These are phyloP conservation scores for Neotragus moschatus DNA, from an alignment of 2,113 vertebrate genomes.

Conservation along the genomic window DNA sequence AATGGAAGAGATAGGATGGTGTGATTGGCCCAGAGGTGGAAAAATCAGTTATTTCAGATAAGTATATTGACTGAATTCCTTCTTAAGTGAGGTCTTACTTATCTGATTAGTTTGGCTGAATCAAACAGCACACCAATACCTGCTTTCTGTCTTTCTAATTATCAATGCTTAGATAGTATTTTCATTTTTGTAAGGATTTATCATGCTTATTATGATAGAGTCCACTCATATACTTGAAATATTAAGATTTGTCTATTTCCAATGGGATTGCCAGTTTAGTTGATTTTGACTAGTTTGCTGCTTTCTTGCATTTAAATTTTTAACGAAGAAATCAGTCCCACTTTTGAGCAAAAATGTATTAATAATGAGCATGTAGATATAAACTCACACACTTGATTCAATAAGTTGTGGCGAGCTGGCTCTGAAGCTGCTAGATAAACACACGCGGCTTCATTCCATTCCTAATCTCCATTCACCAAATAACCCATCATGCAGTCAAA, in stretches of 20 bases:
- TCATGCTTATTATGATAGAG: neutral
- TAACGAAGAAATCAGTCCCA: neutral
- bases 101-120: neutral
- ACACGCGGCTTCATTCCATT: neutral
- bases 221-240: neutral
- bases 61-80: neutral
- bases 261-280: neutral
- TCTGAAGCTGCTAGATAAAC: neutral
- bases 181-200: neutral
- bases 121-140: neutral
- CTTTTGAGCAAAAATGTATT: neutral
- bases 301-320: neutral
- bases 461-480: neutral
- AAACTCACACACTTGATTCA: neutral
- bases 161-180: neutral
- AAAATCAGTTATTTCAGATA: neutral
- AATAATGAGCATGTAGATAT: neutral
- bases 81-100: neutral
- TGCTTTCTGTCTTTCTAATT: neutral
- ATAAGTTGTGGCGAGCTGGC: neutral
- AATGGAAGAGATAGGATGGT: neutral
- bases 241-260: neutral
- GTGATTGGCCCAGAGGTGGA: neutral
- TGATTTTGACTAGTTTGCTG: neutral
- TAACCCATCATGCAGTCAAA: neutral